Percentiles rank a stretch among this genome's conserved stretches.
These are phyloP conservation scores for Boloria euphrosyne DNA, from an alignment of 2,888 invertebrate species.

Conservation along the genomic window DNA sequence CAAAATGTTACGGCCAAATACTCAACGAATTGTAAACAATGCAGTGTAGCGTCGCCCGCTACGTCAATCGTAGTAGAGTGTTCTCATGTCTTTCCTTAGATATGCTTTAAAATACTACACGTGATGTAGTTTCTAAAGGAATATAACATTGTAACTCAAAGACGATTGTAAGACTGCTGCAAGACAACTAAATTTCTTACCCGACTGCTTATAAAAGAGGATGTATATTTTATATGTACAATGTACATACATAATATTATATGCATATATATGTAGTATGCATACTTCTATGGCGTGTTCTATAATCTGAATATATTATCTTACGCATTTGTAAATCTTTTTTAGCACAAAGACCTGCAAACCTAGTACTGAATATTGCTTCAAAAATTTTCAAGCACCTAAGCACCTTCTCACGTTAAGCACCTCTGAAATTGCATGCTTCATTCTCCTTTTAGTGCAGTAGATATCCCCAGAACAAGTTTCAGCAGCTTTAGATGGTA, in stretches of 20 bases:
- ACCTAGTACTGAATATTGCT: too few species aligned
- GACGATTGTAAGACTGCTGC: slow-evolving; percentile 4
- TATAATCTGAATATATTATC: too few species aligned
- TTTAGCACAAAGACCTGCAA: too few species aligned
- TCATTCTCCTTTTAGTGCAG: slow-evolving; percentile 14
- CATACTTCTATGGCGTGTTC: too few species aligned
- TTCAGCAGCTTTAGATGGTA: slow-evolving; percentile 13
- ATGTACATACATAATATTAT: too few species aligned
- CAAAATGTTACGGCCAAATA: too few species aligned
- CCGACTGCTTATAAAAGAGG: too few species aligned
- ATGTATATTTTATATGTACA: too few species aligned
- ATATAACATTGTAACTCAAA: slow-evolving; percentile 8
- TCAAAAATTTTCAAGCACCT: slow-evolving; percentile 6
- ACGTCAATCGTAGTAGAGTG: not conserved
- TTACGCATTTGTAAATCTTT: too few species aligned
- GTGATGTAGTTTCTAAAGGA: slow-evolving; percentile 15
- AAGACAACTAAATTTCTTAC: not conserved
- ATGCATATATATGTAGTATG: too few species aligned
- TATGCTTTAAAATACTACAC: not conserved
- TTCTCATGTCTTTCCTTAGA: slow-evolving; percentile 7
- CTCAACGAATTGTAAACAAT: not conserved
- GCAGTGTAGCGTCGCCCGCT: not conserved
- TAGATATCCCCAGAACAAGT: slow-evolving; percentile 14
- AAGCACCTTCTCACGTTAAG: not conserved
- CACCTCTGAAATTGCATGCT: slow-evolving; percentile 9